Evolutionary conservation across 2,888 invertebrate species (phyloP), one percentile per base, ranked within the genome.

Genomic region (Reticulitermes lucifugus): DNA sequence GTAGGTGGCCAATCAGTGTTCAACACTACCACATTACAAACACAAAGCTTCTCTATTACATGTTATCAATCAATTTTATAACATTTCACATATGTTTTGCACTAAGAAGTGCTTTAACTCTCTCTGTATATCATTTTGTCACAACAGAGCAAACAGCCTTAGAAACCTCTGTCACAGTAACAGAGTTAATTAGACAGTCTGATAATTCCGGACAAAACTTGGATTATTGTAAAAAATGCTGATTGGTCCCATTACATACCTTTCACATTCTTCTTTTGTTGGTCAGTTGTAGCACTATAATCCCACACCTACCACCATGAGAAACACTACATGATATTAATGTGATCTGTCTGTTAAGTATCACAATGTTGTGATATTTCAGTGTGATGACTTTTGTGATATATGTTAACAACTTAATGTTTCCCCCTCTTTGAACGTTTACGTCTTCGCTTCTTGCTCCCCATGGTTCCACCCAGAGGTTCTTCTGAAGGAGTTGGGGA

Each of bases 341-440:
- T 21, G 29, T 77, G 77, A 77, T 51, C 14, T 77, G 46, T 22
- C 77, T 46, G 10, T 9, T 46, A 46, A 0, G 6, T 77, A 51
- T 77, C 77, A 77, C 77, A 51, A 46, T 51, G n/a, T 77, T 46
- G n/a, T 35, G 41, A 77, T 14, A n/a, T n/a, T 73, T 46, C 46
- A 77, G 4, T 46, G 77, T 46, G 77, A 77, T 46, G 77, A 79
- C 14, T 7, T 73, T 59, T 84, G 73, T 80, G 80, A 84, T 73
- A 80, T n/a, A 60, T 79, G 25, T 60, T 79, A 25, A 83, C 9
- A 71, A 73, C 22, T 77, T 84, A 92, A 88, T 93, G 92, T 88
- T 93, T 93, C 85, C 92, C 92, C 87, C 91, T 92, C 88, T 92
- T 93, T 71, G 92, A 91, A 77, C 90, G 91, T 89, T 93, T 93